phyloP scores from a whole-genome alignment of 2,797 vertebrate genomes.

The Poeciliopsis turneri region DNA sequence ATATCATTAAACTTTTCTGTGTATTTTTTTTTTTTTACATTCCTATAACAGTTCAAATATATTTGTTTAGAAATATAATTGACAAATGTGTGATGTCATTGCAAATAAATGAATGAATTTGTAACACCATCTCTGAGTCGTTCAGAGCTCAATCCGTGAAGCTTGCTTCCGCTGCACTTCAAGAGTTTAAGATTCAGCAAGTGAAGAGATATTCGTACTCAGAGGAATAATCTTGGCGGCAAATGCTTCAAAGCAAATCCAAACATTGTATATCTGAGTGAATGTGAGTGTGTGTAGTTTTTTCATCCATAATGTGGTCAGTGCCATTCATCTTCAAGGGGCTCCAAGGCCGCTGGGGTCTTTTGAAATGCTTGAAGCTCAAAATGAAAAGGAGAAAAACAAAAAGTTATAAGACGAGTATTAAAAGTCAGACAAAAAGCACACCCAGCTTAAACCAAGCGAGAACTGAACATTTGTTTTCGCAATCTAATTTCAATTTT shows the following conservation, averaged over 20 bases:
- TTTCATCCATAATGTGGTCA: slow-evolving; percentile 37
- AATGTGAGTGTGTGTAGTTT: slow-evolving; percentile 17
- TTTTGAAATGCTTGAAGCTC: slow-evolving; percentile 30
- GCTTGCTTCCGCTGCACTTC: slow-evolving; percentile 38
- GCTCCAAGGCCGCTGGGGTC: background rate
- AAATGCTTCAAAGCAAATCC: slow-evolving; percentile 55
- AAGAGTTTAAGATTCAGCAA: slow-evolving; percentile 50
- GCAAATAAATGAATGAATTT: background rate
- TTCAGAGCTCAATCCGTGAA: slow-evolving; percentile 43
- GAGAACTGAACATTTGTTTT: slow-evolving; percentile 5
- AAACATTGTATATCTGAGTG: slow-evolving; percentile 29
- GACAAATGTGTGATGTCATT: background rate
- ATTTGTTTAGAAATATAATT: background rate
- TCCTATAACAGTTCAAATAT: background rate
- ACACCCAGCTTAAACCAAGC: background rate
- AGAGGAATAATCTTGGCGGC: slow-evolving; percentile 44
- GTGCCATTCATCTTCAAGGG: slow-evolving; percentile 20
- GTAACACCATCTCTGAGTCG: slow-evolving; percentile 32
- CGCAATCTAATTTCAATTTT: slow-evolving; percentile 7
- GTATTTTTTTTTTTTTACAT: background rate
- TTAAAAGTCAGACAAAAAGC: background rate
- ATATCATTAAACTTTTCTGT: background rate
- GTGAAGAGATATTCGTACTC: slow-evolving; percentile 46
- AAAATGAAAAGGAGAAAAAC: slow-evolving; percentile 7
- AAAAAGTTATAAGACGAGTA: slow-evolving; percentile 5